Base-by-base conservation (phyloP, 2,113 vertebrate species). In the Halcyon senegalensis region DNA sequence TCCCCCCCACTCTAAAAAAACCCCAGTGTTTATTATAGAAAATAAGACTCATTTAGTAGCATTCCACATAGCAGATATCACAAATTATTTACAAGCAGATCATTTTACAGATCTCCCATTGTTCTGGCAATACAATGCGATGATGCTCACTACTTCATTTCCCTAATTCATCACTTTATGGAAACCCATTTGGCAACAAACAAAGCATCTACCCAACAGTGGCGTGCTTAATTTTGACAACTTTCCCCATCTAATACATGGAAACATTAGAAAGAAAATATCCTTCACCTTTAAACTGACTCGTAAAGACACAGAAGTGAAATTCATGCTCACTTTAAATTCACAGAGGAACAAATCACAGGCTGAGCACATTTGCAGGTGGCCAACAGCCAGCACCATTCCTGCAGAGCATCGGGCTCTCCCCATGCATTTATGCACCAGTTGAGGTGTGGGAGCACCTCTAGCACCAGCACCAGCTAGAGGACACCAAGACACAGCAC, bases 31-130 rank as follows among this genome's bases (percentile, higher is more conserved):
- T 97, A 72, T 93, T 90, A 93, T 35, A 72, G 69, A 93, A 97
- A 96, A 95, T 68, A 91, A 96, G 84, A 96, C 25, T 94, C 82
- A 85, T 94, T 88, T 80, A 87, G 64, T 87, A 83, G 43, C 21
- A 17, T 30, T 87, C 37, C 58, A 76, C 51, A 83, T 87, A 92
- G 84, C 59, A 67, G 73, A 73, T 50, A 72, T 21, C 69, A 95
- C 83, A 95, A 90, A 96, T 95, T 96, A 95, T 96, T 97, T 92
- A 91, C 51, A 66, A 94, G 93, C 66, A 94, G 68, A 90, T 85
- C 60, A 87, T 94, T 97, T 97, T 94, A 94, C 94, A 84, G 83
- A 86, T 96, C 94, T 83, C 81, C 89, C 60, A 95, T 97, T 93
- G 91, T 96, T 97, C 93, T 96, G 90, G 62, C 80, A 95, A 93